Conservation (phyloP, 2,797 vertebrate genomes). For the Florisuga fusca region DNA sequence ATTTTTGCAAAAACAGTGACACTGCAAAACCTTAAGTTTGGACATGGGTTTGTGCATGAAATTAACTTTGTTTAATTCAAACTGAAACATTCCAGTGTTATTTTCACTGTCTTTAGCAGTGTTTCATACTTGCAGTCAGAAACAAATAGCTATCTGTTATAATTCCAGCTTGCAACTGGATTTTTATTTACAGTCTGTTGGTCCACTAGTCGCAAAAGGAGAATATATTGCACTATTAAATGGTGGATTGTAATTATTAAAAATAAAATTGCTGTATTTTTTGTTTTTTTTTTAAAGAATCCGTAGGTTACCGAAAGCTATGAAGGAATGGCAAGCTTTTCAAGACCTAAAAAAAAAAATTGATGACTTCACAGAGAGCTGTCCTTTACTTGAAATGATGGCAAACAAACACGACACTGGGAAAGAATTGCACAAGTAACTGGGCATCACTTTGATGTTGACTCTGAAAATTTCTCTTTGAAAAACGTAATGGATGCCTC, state of each 20-base stretch:
- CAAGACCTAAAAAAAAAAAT: slow-evolving; percentile 85
- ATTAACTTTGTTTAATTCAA: neutral
- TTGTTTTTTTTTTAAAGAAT: slow-evolving; percentile 74
- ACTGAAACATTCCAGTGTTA: neutral
- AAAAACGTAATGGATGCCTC: slow-evolving; percentile 84
- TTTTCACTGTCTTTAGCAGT: neutral
- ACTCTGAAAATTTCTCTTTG: slow-evolving; percentile 82
- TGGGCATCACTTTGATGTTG: slow-evolving; percentile 81
- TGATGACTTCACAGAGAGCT: slow-evolving; percentile 87
- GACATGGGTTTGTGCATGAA: neutral
- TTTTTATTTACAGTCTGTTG: neutral
- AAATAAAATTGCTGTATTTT: slow-evolving; percentile 3
- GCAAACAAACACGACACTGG: slow-evolving; percentile 87
- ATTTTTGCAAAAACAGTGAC: neutral
- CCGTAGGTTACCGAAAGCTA: slow-evolving; percentile 83
- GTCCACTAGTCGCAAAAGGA: neutral
- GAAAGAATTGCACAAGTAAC: slow-evolving; percentile 82
- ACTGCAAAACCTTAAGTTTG: neutral
- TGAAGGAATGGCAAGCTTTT: slow-evolving; percentile 90
- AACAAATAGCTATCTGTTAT: neutral
- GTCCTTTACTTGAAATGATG: slow-evolving; percentile 89
- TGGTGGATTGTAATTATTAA: neutral
- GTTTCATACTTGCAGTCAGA: neutral
- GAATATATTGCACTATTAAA: neutral
- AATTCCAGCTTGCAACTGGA: neutral